Percentiles rank a stretch among this genome's conserved stretches.
Conservation (phyloP, 2,797 vertebrate species). For the Hyperoplus lanceolatus region DNA sequence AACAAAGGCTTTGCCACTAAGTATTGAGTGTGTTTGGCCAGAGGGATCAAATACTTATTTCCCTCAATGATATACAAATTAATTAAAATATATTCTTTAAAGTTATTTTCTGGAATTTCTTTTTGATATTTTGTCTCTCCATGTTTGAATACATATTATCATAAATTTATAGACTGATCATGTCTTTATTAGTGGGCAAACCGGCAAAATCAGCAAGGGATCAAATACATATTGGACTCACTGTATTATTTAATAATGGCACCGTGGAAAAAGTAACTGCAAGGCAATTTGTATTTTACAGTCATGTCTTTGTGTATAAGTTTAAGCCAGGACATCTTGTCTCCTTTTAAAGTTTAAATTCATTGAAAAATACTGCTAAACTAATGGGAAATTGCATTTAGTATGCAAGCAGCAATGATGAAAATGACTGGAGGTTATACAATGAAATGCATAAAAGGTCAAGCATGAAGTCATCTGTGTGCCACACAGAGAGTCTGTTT, state of each 20-base stretch:
- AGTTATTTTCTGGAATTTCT: too few relatives aligned
- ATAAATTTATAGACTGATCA: too few relatives aligned
- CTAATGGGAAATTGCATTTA: constrained; percentile 51
- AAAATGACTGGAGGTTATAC: constrained; percentile 69
- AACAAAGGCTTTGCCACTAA: too few relatives aligned
- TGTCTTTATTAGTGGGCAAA: too few relatives aligned
- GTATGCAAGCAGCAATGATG: constrained; percentile 60
- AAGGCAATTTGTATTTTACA: constrained; percentile 54
- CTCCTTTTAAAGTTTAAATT: constrained; percentile 63
- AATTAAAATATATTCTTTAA: too few relatives aligned
- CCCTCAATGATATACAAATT: too few relatives aligned
- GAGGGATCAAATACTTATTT: too few relatives aligned
- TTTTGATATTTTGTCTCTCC: too few relatives aligned
- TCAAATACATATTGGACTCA: too few relatives aligned
- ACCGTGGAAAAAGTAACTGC: constrained; percentile 39
- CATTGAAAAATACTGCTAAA: constrained; percentile 46
- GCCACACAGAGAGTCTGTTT: constrained; percentile 73
- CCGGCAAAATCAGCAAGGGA: too few relatives aligned
- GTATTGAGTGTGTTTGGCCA: too few relatives aligned
- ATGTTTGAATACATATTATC: too few relatives aligned
- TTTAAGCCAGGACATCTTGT: constrained; percentile 45
- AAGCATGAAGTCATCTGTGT: constrained; percentile 72
- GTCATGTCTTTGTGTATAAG: constrained; percentile 56
- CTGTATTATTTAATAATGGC: constrained; percentile 37
- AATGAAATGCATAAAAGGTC: constrained; percentile 74